Evolutionary conservation across 2,797 vertebrate species (phyloP).

Genomic region (Silurus aristotelis): DNA sequence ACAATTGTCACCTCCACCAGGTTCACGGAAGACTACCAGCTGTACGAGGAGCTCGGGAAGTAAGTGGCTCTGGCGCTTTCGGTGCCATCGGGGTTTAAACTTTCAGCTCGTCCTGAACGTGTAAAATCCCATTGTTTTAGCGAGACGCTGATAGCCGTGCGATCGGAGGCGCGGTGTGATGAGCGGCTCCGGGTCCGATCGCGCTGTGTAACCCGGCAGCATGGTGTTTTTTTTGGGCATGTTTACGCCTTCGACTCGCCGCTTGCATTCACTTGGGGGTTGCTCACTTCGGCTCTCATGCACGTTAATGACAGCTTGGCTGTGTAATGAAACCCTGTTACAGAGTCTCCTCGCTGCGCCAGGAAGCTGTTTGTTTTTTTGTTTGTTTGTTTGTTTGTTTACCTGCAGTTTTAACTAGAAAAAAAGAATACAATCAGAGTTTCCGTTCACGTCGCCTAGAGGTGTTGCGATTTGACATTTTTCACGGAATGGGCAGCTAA

Average conservation of each 20-base stretch:
- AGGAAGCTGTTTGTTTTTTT: slow-evolving; percentile 9
- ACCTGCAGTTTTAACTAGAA: neutral
- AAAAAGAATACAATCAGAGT: neutral
- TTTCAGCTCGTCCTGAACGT: slow-evolving; percentile 38
- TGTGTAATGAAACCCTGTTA: slow-evolving; percentile 11
- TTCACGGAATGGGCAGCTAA: neutral
- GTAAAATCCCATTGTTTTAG: slow-evolving; percentile 42
- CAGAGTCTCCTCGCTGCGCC: neutral
- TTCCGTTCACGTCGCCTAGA: neutral
- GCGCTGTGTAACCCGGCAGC: neutral
- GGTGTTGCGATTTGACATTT: neutral
- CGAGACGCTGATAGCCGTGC: slow-evolving; percentile 47
- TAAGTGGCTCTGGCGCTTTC: slow-evolving; percentile 74
- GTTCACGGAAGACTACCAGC: slow-evolving; percentile 97
- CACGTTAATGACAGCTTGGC: slow-evolving; percentile 28
- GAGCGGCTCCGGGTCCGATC: neutral
- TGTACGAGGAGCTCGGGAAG: slow-evolving; percentile 98
- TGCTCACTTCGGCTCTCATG: slow-evolving; percentile 25
- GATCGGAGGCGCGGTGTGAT: neutral
- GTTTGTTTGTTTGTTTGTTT: neutral
- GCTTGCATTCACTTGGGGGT: slow-evolving; percentile 22
- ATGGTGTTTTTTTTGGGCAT: neutral
- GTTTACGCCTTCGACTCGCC: slow-evolving; percentile 43
- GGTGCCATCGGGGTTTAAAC: slow-evolving; percentile 44
- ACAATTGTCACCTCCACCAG: slow-evolving; percentile 90